Conservation (phyloP, 2,113 vertebrate genomes). For the Pseudopipra pipra region DNA sequence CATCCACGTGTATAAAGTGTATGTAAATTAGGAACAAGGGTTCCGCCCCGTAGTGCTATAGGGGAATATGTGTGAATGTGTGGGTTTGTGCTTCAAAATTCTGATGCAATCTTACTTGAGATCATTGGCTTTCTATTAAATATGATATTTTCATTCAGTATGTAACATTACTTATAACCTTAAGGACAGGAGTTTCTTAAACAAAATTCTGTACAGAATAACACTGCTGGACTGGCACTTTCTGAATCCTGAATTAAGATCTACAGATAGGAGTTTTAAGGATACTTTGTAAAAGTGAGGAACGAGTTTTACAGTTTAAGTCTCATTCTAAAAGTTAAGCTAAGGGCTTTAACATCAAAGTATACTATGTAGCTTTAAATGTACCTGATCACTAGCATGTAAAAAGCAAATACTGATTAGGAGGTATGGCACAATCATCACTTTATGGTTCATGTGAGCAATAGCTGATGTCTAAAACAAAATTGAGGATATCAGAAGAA, state of each 20-base stretch:
- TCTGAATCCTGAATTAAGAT: not conserved
- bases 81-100: not conserved
- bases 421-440: not conserved
- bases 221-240: not conserved
- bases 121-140: not conserved
- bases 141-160: not conserved
- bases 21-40: not conserved
- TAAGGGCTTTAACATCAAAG: not conserved
- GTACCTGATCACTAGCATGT: not conserved
- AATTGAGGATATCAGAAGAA: not conserved
- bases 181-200: not conserved
- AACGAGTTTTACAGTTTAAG: not conserved
- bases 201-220: not conserved
- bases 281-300: not conserved
- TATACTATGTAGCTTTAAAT: not conserved
- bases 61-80: not conserved
- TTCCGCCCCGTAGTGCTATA: not conserved
- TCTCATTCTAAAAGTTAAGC: not conserved
- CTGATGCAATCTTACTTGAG: not conserved
- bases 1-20: not conserved
- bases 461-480: not conserved
- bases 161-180: not conserved
- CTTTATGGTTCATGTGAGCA: not conserved
- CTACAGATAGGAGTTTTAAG: not conserved
- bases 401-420: not conserved